Conservation (phyloP, 2,797 vertebrate genomes). For the Toxotes lorentzi region DNA sequence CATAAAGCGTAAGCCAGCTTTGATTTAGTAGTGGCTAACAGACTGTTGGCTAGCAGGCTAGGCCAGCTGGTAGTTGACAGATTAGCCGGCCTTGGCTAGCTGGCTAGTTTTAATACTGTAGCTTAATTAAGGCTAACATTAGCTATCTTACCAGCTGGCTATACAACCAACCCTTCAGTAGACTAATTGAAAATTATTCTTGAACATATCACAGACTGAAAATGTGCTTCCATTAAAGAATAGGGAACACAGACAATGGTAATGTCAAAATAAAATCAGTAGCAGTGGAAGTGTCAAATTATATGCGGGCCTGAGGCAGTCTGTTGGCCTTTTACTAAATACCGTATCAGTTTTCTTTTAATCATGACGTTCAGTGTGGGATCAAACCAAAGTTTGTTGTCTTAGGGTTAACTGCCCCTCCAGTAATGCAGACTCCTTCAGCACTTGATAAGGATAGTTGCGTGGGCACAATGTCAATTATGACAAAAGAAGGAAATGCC, state of each 20-base stretch:
- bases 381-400: conserved; percentile 12
- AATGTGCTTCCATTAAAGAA: neutral
- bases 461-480: conserved; percentile 15
- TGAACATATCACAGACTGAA: neutral
- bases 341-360: neutral
- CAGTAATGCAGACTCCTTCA: neutral
- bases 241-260: neutral
- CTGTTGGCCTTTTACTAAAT: neutral
- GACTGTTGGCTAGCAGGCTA: conserved; percentile 63
- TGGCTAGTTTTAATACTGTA: conserved; percentile 65
- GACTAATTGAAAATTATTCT: neutral
- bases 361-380: neutral
- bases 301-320: neutral
- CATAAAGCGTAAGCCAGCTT: conserved; percentile 61
- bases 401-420: conserved; percentile 14
- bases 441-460: conserved; percentile 29
- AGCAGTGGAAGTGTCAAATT: conserved; percentile 1
- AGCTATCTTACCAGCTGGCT: conserved; percentile 47
- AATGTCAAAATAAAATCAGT: conserved; percentile 2
- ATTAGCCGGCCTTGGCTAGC: conserved; percentile 79
- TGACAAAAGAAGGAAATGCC: conserved; percentile 60
- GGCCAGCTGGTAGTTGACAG: conserved; percentile 76
- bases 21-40: conserved; percentile 58
- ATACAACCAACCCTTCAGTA: neutral
- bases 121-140: conserved; percentile 65